Conservation (phyloP, 1,140 invertebrate genomes). For the Bombus haemorrhoidalis region DNA sequence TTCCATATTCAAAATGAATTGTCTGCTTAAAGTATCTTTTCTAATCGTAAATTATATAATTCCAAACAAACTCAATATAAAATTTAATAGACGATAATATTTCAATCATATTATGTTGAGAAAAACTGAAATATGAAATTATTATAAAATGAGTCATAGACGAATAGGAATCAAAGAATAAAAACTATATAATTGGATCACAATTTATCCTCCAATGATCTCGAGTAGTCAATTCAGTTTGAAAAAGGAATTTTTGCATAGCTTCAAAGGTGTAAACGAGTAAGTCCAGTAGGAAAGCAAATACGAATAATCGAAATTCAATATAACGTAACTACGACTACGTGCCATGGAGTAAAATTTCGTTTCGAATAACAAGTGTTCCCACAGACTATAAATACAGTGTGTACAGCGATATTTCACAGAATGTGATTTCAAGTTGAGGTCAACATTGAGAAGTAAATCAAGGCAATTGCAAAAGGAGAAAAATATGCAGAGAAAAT, state of each 20-base stretch:
- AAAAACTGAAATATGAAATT: too few relatives aligned
- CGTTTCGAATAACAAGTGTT: neutral
- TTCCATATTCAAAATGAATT: too few relatives aligned
- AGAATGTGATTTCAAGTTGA: neutral
- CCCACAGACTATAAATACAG: neutral
- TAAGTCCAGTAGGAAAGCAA: neutral
- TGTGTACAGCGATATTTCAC: neutral
- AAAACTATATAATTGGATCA: neutral
- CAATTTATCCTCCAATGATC: neutral
- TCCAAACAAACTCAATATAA: too few relatives aligned
- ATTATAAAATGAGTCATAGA: too few relatives aligned
- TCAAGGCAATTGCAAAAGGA: neutral
- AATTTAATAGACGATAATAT: too few relatives aligned
- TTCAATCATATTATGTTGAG: too few relatives aligned
- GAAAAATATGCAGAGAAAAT: slow-evolving; percentile 51
- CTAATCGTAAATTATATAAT: too few relatives aligned
- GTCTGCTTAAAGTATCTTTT: too few relatives aligned
- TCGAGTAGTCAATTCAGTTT: neutral
- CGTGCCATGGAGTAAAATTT: neutral
- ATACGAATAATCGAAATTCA: neutral
- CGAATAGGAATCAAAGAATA: neutral
- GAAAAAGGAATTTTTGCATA: neutral
- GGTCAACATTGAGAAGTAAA: neutral
- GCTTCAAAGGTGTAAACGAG: neutral
- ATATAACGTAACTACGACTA: neutral